Evolutionary conservation across 2,888 invertebrate species (phyloP), one percentile per base, ranked within the genome.

Genomic region (Drosophila yooni): DNA sequence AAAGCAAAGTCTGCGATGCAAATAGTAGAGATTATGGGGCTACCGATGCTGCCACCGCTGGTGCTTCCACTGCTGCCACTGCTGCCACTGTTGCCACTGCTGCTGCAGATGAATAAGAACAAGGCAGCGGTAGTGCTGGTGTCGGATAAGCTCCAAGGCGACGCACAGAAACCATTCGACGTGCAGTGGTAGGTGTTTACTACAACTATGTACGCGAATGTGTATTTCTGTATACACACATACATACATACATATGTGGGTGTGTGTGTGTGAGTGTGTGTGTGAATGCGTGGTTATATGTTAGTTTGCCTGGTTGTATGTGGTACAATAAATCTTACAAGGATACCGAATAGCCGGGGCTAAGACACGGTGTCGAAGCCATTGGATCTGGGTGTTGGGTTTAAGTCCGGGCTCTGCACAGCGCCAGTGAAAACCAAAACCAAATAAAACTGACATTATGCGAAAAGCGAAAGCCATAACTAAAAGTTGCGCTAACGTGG

Each of bases 381-480:
- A 68, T 63, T 60, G 70, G 70, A 57, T 57, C 46, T 38, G 64
- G 34, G 66, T 52, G 62, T 61, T 69, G 54, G 70, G 59, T 40
- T 53, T 70, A 70, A 67, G 81, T 50, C 56, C 34, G 62, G 38
- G 60, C 51, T 8, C 46, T 46, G 15, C 46, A 25, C 46, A 15
- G 15, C 60, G 56, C 73, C 67, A 75, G 79, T 79, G 88, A 89
- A 86, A 88, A 83, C 84, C 89, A 86, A 87, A 90, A 88, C 90
- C 89, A 90, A 88, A 88, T 88, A 88, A 88, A 88, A 90, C 89
- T 89, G 87, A 88, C 90, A 88, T 88, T 88, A 90, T 88, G 90
- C 87, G 90, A 87, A 87, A 87, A 87, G 86, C 90, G 87, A 90
- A 87, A 87, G 87, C 89, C 87, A 88, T 87, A 90, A 90, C 90